phyloP scores from a whole-genome alignment of 1,140 invertebrate species.

The Solenopsis fugax region DNA sequence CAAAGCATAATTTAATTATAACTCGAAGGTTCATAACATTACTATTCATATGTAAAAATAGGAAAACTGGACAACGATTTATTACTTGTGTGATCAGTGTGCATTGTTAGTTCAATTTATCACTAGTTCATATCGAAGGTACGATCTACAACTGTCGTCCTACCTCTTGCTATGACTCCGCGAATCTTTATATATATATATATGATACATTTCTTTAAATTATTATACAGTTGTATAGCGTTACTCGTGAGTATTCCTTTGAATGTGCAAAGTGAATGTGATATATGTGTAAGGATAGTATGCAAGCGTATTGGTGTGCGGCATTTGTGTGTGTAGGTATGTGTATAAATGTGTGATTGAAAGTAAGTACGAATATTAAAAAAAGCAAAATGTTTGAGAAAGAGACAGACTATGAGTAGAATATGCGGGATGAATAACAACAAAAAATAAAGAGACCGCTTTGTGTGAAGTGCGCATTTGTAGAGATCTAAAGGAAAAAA shows the following conservation, averaged over 20 bases:
- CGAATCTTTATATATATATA: constrained; percentile 63
- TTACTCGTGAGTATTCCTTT: constrained; percentile 69
- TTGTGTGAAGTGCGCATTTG: constrained; percentile 61
- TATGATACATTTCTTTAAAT: constrained; percentile 74
- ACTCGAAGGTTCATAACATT: constrained; percentile 30
- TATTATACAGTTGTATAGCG: constrained; percentile 72
- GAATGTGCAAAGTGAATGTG: constrained; percentile 69
- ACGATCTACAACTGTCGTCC: constrained; percentile 68
- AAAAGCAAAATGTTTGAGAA: constrained; percentile 35
- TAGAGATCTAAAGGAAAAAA: constrained; percentile 46
- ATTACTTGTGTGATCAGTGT: constrained; percentile 59
- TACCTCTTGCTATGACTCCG: constrained; percentile 73
- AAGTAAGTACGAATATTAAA: constrained; percentile 14
- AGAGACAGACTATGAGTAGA: constrained; percentile 35
- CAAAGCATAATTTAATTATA: constrained; percentile 32
- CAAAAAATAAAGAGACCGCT: constrained; percentile 39
- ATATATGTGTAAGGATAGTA: neutral
- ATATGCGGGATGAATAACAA: constrained; percentile 44
- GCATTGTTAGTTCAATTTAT: constrained; percentile 56
- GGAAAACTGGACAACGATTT: constrained; percentile 54
- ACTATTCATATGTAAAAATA: constrained; percentile 55
- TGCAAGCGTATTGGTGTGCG: constrained; percentile 14
- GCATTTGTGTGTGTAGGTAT: constrained; percentile 59
- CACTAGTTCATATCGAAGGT: constrained; percentile 69
- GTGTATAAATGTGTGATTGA: constrained; percentile 54